Evolutionary conservation across 1,140 invertebrate genomes (phyloP).

Genomic region (Myzus persicae): DNA sequence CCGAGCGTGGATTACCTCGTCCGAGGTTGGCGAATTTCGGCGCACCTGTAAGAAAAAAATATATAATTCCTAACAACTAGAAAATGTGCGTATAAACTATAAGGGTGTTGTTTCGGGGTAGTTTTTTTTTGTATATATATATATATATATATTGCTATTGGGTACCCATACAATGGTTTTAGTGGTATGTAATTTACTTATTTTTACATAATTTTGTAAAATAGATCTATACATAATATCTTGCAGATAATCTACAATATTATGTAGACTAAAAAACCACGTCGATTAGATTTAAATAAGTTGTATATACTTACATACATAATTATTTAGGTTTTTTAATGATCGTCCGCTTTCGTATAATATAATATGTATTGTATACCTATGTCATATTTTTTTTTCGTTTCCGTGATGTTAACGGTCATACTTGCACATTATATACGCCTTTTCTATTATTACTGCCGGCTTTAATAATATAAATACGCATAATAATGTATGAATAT

Average conservation of each 20-base stretch:
- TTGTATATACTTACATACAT: not conserved
- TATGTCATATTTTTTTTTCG: not conserved
- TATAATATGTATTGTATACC: not conserved
- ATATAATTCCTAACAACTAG: not conserved
- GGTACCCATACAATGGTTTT: not conserved
- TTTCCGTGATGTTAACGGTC: not conserved
- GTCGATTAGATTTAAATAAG: not conserved
- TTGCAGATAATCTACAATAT: not conserved
- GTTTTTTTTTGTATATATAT: not conserved
- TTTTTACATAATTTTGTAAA: not conserved
- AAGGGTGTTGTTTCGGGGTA: not conserved
- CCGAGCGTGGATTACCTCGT: not conserved
- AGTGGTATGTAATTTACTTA: not conserved
- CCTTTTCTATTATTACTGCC: not conserved
- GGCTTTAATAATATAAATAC: not conserved
- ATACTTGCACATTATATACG: not conserved
- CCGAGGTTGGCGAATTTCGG: not conserved
- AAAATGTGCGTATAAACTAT: constrained; percentile 10
- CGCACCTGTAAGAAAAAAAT: not conserved
- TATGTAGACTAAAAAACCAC: not conserved
- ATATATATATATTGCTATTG: not conserved
- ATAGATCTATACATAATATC: not conserved
- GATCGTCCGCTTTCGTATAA: not conserved
- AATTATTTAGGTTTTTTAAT: not conserved
- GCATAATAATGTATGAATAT: too few relatives aligned